Evolutionary conservation across 2,797 vertebrate species (phyloP).

Genomic region (Crocidura indochinensis): DNA sequence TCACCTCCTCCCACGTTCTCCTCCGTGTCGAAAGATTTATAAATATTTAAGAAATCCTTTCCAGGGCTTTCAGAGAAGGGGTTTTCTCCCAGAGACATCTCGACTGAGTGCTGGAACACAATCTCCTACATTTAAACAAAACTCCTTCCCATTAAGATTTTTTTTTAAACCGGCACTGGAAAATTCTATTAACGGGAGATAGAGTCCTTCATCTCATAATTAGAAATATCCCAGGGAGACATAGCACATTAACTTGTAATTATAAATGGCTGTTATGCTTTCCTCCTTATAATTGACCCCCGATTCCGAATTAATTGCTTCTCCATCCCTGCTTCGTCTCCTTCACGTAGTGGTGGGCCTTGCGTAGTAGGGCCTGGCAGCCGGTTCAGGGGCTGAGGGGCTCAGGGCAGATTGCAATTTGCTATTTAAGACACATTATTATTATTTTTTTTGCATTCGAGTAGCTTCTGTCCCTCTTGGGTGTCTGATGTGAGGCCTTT

Average conservation of each 20-base stretch:
- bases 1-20: not conserved
- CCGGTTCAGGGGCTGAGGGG: not conserved
- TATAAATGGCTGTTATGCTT: slow-evolving; percentile 80
- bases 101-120: slow-evolving; percentile 32
- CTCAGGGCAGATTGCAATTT: not conserved
- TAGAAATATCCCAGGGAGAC: slow-evolving; percentile 83
- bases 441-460: not conserved
- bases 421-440: not conserved
- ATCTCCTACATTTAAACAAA: slow-evolving; percentile 70
- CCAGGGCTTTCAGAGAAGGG: not conserved
- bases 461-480: not conserved
- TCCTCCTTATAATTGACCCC: slow-evolving; percentile 79
- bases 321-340: slow-evolving; percentile 53
- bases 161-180: slow-evolving; percentile 43
- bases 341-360: slow-evolving; percentile 48
- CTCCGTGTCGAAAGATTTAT: slow-evolving; percentile 46
- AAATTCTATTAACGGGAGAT: slow-evolving; percentile 81
- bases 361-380: not conserved
- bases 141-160: slow-evolving; percentile 75
- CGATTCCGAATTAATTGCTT: slow-evolving; percentile 80
- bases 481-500: not conserved
- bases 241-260: slow-evolving; percentile 81
- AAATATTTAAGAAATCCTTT: slow-evolving; percentile 50
- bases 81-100: not conserved
- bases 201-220: slow-evolving; percentile 82